phyloP scores from a whole-genome alignment of 2,888 invertebrate genomes.

The Drosophila borborema region DNA sequence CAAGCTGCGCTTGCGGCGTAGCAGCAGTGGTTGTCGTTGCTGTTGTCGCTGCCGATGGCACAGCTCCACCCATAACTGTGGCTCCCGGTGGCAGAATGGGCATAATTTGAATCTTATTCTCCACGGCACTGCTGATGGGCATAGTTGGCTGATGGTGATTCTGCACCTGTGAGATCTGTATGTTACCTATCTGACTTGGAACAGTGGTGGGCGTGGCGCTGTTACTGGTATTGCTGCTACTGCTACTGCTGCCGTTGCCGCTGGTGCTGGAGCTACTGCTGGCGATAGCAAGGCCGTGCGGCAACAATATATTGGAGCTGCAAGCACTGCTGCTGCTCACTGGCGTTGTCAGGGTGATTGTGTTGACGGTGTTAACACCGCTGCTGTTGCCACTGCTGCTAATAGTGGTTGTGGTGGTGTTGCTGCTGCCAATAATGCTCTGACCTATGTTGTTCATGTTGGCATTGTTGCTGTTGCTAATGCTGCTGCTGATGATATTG shows the following conservation, averaged over 20 bases:
- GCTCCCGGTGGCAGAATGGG: slow-evolving; percentile 82
- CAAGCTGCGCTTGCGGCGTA: slow-evolving; percentile 56
- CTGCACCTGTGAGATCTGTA: slow-evolving; percentile 85
- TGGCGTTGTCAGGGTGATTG: slow-evolving; percentile 58
- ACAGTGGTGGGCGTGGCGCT: slow-evolving; percentile 77
- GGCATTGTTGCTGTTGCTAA: not conserved
- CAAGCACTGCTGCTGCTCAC: slow-evolving; percentile 46
- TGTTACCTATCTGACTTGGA: slow-evolving; percentile 85
- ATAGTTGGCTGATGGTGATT: slow-evolving; percentile 70
- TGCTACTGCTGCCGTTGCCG: slow-evolving; percentile 23
- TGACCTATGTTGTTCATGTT: slow-evolving; percentile 22
- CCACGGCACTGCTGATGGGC: slow-evolving; percentile 83
- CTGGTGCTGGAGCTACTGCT: slow-evolving; percentile 14
- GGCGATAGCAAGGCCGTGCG: slow-evolving; percentile 49
- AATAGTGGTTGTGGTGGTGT: slow-evolving; percentile 29
- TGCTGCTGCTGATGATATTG: slow-evolving; percentile 50
- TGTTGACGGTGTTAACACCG: slow-evolving; percentile 38
- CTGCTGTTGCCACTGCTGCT: slow-evolving; percentile 34
- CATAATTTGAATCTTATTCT: slow-evolving; percentile 86
- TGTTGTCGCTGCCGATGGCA: slow-evolving; percentile 43
- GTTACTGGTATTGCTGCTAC: slow-evolving; percentile 6
- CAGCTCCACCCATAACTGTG: slow-evolving; percentile 70
- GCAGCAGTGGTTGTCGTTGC: slow-evolving; percentile 29
- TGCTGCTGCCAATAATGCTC: slow-evolving; percentile 55
- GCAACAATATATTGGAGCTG: slow-evolving; percentile 51